Conservation (phyloP, 2,113 vertebrate species). For the Brachionichthys hirsutus region DNA sequence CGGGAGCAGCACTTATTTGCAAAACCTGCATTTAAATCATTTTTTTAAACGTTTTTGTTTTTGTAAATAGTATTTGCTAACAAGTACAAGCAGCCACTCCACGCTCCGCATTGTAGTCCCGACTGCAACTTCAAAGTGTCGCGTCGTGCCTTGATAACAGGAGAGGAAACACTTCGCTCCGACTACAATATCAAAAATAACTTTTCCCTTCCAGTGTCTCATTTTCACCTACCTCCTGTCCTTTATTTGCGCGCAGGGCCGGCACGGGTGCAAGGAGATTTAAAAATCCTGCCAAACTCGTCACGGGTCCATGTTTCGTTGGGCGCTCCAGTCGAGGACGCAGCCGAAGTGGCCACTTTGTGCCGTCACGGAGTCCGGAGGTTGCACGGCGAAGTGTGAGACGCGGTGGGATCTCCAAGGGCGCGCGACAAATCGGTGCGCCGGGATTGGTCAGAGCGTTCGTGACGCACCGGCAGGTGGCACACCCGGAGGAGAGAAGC, state of each 20-base stretch:
- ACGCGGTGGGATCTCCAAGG: constrained; percentile 67
- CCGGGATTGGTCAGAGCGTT: constrained; percentile 64
- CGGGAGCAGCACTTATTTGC: constrained; percentile 29
- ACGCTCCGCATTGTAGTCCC: background rate
- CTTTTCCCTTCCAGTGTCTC: background rate
- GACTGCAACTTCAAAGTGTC: constrained; percentile 37
- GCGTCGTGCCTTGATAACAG: background rate
- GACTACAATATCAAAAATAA: constrained; percentile 15
- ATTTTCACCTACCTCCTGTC: constrained; percentile 54
- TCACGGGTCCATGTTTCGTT: constrained; percentile 41
- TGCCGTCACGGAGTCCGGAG: constrained; percentile 33
- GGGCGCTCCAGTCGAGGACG: constrained; percentile 34
- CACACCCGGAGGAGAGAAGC: constrained; percentile 63
- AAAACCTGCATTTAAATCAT: constrained; percentile 32
- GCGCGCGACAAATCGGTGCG: constrained; percentile 51
- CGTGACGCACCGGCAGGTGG: constrained; percentile 77
- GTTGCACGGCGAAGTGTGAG: constrained; percentile 42
- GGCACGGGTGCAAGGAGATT: constrained; percentile 17
- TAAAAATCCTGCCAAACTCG: constrained; percentile 59
- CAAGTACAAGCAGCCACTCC: background rate
- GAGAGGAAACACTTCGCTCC: background rate
- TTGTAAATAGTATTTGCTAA: background rate
- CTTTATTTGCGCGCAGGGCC: constrained; percentile 17
- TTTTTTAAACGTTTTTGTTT: too few species aligned
- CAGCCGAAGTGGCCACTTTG: constrained; percentile 31